Evolutionary conservation across 1,140 invertebrate genomes (phyloP).

Genomic region (Bombyx mori): ASM3026992v2 NC_085113.1:13354501-13355000

Average conservation of each 20-base stretch:
- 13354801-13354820: too few relatives aligned
- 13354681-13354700: conserved; percentile 69
- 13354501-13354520: conserved; percentile 64
- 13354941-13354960: too few relatives aligned
- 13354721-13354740: conserved; percentile 25
- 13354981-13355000: too few relatives aligned
- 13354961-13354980: too few relatives aligned
- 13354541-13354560: conserved; percentile 44
- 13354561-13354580: conserved; percentile 20
- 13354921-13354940: too few relatives aligned
- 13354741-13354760: conserved; percentile 35
- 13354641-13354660: conserved; percentile 60
- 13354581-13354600: conserved; percentile 23
- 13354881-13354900: too few relatives aligned
- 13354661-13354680: conserved; percentile 67
- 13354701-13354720: conserved; percentile 66
- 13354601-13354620: conserved; percentile 17
- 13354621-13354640: conserved; percentile 15
- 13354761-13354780: background rate
- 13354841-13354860: too few relatives aligned
- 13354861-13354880: too few relatives aligned
- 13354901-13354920: too few relatives aligned
- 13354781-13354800: too few relatives aligned
- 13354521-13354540: conserved; percentile 55
- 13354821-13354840: too few relatives aligned